Evolutionary conservation across 30 jellyfish, hydroid and myxozoan genomes (phyloP).

Genomic region (Hydractinia symbiolongicarpus): DNA sequence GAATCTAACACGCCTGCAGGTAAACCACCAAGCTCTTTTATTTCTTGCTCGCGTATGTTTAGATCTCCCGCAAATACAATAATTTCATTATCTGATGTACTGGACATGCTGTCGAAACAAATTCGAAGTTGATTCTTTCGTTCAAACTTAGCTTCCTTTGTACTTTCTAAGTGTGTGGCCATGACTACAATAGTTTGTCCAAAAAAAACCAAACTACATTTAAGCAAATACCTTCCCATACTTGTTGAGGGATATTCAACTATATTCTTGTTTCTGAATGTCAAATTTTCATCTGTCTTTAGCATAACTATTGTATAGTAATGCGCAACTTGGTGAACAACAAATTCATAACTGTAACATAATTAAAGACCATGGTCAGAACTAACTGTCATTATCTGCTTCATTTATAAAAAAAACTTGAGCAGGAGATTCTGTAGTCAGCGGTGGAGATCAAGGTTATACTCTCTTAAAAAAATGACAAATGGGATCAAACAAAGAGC

Average conservation of each 20-base stretch:
- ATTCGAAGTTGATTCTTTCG: conserved; percentile 44
- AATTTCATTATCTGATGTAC: neutral
- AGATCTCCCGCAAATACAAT: conserved; percentile 81
- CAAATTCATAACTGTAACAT: neutral
- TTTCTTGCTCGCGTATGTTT: conserved; percentile 64
- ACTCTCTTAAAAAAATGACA: neutral
- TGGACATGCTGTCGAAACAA: conserved; percentile 32
- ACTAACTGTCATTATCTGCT: too few species aligned
- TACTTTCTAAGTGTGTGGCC: conserved; percentile 82
- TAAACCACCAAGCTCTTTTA: conserved; percentile 44
- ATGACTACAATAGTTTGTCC: conserved; percentile 40
- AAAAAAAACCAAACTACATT: conserved; percentile 13
- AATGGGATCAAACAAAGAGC: neutral
- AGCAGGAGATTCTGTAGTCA: too few species aligned
- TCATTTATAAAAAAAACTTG: too few species aligned
- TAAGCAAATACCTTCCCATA: conserved; percentile 65
- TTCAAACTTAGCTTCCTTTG: conserved; percentile 22
- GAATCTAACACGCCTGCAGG: conserved; percentile 50
- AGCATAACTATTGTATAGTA: conserved; percentile 24
- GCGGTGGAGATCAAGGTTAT: neutral
- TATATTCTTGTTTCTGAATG: neutral
- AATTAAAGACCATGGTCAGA: neutral
- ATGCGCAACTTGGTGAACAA: neutral
- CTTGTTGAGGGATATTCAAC: conserved; percentile 22
- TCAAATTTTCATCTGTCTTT: neutral